These are phyloP conservation scores for Onychomys leucogaster DNA, from an alignment of 2,797 vertebrate species.

Conservation along the genomic window DNA sequence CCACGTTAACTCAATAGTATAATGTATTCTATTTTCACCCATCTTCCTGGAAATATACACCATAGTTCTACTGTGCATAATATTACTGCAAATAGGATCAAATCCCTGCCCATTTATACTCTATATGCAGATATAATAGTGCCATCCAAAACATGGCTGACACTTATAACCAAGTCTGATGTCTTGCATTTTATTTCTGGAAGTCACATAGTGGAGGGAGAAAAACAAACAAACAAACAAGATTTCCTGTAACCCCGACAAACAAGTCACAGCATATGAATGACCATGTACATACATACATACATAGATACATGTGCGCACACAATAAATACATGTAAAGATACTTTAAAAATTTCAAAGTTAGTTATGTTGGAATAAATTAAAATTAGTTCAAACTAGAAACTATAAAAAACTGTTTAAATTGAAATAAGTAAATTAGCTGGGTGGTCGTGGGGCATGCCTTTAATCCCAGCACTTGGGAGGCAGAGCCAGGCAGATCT, in stretches of 20 bases:
- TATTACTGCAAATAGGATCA: neutral
- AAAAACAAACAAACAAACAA: neutral
- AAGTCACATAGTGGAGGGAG: neutral
- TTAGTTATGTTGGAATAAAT: neutral
- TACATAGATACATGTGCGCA: neutral
- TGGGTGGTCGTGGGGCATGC: too few species aligned
- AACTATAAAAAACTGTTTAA: neutral
- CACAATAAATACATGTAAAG: neutral
- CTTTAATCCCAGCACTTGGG: too few species aligned
- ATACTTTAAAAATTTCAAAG: neutral
- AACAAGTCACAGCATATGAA: neutral
- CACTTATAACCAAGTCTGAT: neutral
- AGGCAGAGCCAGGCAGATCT: too few species aligned
- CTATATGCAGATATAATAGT: neutral
- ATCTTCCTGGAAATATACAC: neutral
- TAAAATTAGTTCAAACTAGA: neutral
- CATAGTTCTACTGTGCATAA: neutral
- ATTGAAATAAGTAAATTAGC: neutral
- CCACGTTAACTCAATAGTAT: neutral
- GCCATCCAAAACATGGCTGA: neutral
- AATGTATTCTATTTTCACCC: neutral
- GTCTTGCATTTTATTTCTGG: neutral
- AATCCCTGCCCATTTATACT: neutral
- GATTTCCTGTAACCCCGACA: too few species aligned
- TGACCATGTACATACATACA: neutral